Conservation (phyloP, 2,113 vertebrate genomes). For the Lota lota region DNA sequence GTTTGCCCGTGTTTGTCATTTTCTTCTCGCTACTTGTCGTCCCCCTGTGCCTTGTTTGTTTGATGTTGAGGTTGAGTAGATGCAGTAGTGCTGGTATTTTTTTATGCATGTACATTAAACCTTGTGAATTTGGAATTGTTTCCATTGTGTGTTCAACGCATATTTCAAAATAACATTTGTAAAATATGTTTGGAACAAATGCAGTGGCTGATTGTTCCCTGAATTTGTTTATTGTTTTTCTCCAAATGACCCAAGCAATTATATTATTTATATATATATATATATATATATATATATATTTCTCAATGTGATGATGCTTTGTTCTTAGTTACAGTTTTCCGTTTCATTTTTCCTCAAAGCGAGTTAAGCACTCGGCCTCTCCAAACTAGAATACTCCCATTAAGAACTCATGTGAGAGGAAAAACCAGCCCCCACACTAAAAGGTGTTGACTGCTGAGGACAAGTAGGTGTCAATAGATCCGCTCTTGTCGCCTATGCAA, state of each 20-base stretch:
- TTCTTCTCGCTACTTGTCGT: slow-evolving; percentile 47
- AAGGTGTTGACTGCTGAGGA: slow-evolving; percentile 72
- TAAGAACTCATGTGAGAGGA: slow-evolving; percentile 57
- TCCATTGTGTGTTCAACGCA: no score
- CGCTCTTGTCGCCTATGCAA: slow-evolving; percentile 57
- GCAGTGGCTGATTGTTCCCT: no score
- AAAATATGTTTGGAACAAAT: no score
- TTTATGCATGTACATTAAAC: no score
- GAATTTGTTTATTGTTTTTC: no score
- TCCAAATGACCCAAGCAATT: no score
- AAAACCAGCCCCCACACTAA: slow-evolving; percentile 41
- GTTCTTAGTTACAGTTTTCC: slow-evolving; percentile 6
- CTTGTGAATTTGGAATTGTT: no score
- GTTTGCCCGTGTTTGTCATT: slow-evolving; percentile 70
- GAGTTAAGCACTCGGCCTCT: slow-evolving; percentile 66
- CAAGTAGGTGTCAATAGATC: slow-evolving; percentile 78
- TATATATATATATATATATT: slow-evolving; percentile 11
- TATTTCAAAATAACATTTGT: no score
- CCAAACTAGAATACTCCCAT: slow-evolving; percentile 64
- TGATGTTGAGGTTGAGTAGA: slow-evolving; percentile 22
- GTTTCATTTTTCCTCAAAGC: slow-evolving; percentile 21
- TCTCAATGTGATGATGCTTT: slow-evolving; percentile 20
- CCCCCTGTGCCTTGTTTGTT: background rate
- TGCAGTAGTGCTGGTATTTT: no score
- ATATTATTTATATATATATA: no score